Conservation (phyloP, 2,797 vertebrate genomes). For the Sparidentex hasta region DNA sequence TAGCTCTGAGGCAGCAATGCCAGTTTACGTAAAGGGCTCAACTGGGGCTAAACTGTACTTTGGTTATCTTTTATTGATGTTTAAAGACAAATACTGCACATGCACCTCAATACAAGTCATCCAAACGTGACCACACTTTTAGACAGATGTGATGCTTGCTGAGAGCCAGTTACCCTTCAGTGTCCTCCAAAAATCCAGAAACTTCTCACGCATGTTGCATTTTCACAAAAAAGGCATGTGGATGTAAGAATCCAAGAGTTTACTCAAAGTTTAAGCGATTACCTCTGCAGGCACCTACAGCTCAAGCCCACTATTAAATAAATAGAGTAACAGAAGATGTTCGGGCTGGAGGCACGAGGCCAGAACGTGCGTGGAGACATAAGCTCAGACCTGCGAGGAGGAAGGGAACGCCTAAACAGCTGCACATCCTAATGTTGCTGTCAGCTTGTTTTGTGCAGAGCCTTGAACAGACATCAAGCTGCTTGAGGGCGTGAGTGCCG, state of each 20-base stretch:
- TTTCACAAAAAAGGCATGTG: conserved; percentile 9
- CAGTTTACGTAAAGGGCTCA: background rate
- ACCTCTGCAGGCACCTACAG: background rate
- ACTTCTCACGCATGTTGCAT: background rate
- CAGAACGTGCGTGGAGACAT: conserved; percentile 10
- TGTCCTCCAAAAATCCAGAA: background rate
- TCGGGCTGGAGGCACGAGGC: background rate
- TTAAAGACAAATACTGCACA: conserved; percentile 2
- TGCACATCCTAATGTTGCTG: conserved; percentile 46
- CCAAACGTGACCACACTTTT: background rate
- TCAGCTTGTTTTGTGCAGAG: conserved; percentile 26
- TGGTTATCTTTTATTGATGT: background rate
- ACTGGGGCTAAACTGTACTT: background rate
- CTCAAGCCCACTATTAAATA: conserved; percentile 21
- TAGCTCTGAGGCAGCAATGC: background rate
- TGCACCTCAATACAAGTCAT: background rate
- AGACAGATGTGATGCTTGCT: background rate
- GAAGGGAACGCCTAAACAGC: conserved; percentile 49
- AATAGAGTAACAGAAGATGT: conserved; percentile 13
- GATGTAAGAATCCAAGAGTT: background rate
- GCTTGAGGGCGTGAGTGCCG: conserved; percentile 41
- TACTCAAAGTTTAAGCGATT: background rate
- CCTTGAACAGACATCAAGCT: conserved; percentile 17
- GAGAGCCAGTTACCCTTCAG: background rate
- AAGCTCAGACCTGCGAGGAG: conserved; percentile 24